phyloP scores from a whole-genome alignment of 2,888 invertebrate species.

The Drosophila anomalata region DNA sequence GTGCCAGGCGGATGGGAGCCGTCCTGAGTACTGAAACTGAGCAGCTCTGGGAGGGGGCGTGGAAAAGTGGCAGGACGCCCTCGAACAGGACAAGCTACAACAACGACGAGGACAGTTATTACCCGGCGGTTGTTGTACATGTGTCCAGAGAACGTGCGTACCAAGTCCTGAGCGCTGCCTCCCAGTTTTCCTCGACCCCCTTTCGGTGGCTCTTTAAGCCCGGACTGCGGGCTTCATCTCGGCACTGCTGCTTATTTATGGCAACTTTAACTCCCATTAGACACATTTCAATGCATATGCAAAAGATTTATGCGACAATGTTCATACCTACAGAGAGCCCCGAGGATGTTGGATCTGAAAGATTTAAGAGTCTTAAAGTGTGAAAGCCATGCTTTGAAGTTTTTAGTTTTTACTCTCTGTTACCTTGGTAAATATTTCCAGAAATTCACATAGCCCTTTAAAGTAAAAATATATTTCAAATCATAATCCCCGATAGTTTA shows the following conservation, averaged over 20 bases:
- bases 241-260: slow-evolving; percentile 73
- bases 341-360: neutral
- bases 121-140: slow-evolving; percentile 53
- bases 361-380: slow-evolving; percentile 1
- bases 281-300: slow-evolving; percentile 79
- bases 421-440: neutral
- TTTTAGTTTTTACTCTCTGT: neutral
- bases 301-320: slow-evolving; percentile 54
- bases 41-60: neutral
- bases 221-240: slow-evolving; percentile 5
- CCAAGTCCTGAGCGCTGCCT: slow-evolving; percentile 21
- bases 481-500: no score
- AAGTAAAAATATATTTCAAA: no score
- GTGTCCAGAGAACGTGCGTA: slow-evolving; percentile 64
- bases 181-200: neutral
- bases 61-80: slow-evolving; percentile 13
- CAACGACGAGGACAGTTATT: slow-evolving; percentile 52
- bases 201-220: slow-evolving; percentile 21
- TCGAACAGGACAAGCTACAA: slow-evolving; percentile 34
- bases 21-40: slow-evolving; percentile 32
- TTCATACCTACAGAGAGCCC: slow-evolving; percentile 14
- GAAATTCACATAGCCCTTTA: neutral
- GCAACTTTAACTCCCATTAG: slow-evolving; percentile 80
- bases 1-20: slow-evolving; percentile 23
- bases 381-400: neutral